phyloP scores from a whole-genome alignment of 2,113 vertebrate genomes.

The Corvus moneduloides region DNA sequence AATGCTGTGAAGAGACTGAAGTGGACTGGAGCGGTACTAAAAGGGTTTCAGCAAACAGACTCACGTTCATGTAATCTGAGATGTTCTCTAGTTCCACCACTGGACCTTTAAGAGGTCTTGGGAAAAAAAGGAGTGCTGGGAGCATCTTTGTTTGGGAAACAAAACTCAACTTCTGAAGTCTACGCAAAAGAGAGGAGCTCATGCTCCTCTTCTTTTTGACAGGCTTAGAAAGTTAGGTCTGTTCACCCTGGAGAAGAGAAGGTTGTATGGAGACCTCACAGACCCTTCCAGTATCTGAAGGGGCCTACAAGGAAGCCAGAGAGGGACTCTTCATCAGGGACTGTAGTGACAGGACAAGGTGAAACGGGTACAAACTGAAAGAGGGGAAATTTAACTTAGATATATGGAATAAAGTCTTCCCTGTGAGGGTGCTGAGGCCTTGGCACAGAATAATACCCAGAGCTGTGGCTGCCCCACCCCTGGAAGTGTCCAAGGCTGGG shows the following conservation, averaged over 20 bases:
- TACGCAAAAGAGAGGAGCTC: background rate
- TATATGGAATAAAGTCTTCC: background rate
- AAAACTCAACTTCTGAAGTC: background rate
- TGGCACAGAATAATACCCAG: background rate
- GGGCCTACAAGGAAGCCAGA: background rate
- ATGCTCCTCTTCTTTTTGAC: background rate
- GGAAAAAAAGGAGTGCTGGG: background rate
- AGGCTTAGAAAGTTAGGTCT: background rate
- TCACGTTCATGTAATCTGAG: fast-evolving
- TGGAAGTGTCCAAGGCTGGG: background rate
- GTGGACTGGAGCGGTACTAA: background rate
- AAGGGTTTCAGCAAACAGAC: background rate
- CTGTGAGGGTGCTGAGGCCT: background rate
- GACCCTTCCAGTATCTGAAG: background rate
- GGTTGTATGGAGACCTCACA: background rate
- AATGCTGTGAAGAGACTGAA: background rate
- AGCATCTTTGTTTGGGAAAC: background rate
- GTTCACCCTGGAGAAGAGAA: background rate
- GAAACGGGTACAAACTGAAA: background rate
- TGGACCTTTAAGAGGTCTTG: background rate
- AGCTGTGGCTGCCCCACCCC: background rate
- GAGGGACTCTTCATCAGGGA: background rate
- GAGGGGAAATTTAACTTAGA: background rate
- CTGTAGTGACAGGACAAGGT: background rate
- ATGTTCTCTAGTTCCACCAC: background rate